phyloP scores from a whole-genome alignment of 2,888 invertebrate species.

The Tubulanus polymorphus region DNA sequence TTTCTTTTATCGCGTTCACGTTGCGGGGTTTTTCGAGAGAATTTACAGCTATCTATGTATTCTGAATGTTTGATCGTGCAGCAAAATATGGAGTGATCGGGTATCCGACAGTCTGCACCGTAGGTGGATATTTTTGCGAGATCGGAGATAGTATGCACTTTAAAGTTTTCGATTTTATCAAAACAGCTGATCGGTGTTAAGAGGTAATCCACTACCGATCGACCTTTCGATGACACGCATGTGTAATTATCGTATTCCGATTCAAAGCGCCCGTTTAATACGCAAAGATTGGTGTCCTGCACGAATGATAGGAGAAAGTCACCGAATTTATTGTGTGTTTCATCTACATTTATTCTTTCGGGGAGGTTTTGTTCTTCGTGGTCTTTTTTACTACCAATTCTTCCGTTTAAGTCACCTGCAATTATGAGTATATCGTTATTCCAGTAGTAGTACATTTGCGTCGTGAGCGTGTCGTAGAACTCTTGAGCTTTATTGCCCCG shows the following conservation, averaged over 20 bases:
- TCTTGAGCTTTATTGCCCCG: conserved; percentile 2
- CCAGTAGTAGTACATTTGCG: conserved; percentile 8
- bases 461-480: conserved; percentile 3
- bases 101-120: neutral
- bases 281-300: neutral
- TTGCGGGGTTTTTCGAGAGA: too few relatives aligned
- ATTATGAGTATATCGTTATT: conserved; percentile 3
- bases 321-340: neutral
- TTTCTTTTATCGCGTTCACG: too few relatives aligned
- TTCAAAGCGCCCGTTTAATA: neutral
- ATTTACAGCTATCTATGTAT: too few relatives aligned
- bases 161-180: neutral
- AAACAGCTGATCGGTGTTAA: neutral
- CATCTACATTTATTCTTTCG: neutral
- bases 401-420: conserved; percentile 7
- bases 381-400: conserved; percentile 7
- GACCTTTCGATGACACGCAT: neutral
- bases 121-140: neutral
- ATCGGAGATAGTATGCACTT: neutral
- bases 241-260: too few relatives aligned
- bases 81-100: conserved; percentile 1
- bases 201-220: neutral
- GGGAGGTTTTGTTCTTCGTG: neutral
- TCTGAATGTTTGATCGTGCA: too few relatives aligned
- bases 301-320: neutral